Base-by-base conservation (phyloP, 2,888 invertebrate genomes). In the Electrophaes corylata region DNA sequence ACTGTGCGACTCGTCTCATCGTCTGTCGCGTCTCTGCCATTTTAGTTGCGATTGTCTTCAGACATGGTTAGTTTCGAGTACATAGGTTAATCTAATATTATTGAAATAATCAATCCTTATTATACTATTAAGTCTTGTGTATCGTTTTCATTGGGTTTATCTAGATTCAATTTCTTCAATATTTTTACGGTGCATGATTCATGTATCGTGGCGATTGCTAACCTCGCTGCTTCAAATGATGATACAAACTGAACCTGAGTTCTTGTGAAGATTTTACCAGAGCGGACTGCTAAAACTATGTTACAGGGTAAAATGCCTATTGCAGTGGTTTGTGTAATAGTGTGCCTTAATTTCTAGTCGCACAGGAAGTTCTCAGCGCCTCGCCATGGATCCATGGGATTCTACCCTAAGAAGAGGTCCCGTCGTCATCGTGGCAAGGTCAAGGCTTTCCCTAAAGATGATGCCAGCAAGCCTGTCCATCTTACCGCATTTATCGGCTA, bases 281-380 rank as follows among this genome's bases (percentile, higher is more conserved):
- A 95, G 95, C 95, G 95, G 95, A 94, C 95, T 95, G 95, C 95
- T 85, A 71, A 33, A 40, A 29, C 5, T 29, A n/a, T 5, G 12
- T 5, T 4, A n/a, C 12, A 23, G 1, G 2, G 18, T 14, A 33
- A 8, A 4, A 12, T 11, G 2, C 14, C 20, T 20, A 1, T 12
- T 11, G 2, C 14, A 18, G 1, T 35, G 48, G 14, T 23, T 12
- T 10, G n/a, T 6, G 14, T 48, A 18, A 44, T 11, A 33, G 20
- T 51, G 20, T 45, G 10, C 39, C 37, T 41, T 43, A 53, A 19
- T 44, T 92, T 95, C 67, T 89, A 99, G 99, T 99, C 99, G 93
- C 99, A 99, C 93, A 96, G 99, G 86, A 99, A 99, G 91, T 99
- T 99, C 92, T 99, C 98, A 84, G 99, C 99, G 41, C 99, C 99